Percentiles rank a stretch among this genome's conserved stretches.
These are phyloP conservation scores for Stenolophus ochropezus DNA, from an alignment of 2,888 invertebrate species.

Conservation along the genomic window DNA sequence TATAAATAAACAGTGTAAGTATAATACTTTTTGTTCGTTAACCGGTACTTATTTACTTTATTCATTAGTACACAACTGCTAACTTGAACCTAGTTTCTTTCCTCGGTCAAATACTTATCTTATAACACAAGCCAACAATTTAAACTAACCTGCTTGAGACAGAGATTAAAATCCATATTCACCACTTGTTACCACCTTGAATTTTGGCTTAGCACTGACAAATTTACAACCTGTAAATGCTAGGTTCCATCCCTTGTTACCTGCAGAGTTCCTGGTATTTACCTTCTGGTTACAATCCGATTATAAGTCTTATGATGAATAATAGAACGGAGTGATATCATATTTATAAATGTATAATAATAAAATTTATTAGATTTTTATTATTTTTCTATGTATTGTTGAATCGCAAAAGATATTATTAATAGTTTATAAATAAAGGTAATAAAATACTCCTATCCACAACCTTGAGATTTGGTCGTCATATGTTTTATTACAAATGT, in stretches of 20 bases:
- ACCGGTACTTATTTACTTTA: slow-evolving; percentile 32
- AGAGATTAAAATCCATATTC: background rate
- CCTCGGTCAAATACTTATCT: too few relatives aligned
- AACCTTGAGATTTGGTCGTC: too few relatives aligned
- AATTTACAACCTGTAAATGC: background rate
- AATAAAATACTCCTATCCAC: background rate
- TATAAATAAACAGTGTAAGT: too few relatives aligned
- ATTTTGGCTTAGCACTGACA: background rate
- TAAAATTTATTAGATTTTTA: background rate
- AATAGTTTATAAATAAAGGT: background rate
- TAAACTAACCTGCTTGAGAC: background rate
- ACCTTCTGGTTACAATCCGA: background rate
- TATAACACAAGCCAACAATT: background rate
- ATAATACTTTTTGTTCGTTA: too few relatives aligned
- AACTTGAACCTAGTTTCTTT: slow-evolving; percentile 13
- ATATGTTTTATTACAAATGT: too few relatives aligned
- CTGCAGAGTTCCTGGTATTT: background rate
- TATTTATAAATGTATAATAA: background rate
- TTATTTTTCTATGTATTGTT: background rate
- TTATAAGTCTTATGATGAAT: too few relatives aligned
- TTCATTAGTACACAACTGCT: background rate
- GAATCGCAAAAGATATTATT: slow-evolving; percentile 9
- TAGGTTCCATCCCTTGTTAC: background rate
- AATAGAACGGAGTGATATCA: too few relatives aligned
- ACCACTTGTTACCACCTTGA: background rate